Evolutionary conservation across 2,797 vertebrate species (phyloP), one percentile per base, ranked within the genome.

Genomic region (Artibeus jamaicensis): DNA sequence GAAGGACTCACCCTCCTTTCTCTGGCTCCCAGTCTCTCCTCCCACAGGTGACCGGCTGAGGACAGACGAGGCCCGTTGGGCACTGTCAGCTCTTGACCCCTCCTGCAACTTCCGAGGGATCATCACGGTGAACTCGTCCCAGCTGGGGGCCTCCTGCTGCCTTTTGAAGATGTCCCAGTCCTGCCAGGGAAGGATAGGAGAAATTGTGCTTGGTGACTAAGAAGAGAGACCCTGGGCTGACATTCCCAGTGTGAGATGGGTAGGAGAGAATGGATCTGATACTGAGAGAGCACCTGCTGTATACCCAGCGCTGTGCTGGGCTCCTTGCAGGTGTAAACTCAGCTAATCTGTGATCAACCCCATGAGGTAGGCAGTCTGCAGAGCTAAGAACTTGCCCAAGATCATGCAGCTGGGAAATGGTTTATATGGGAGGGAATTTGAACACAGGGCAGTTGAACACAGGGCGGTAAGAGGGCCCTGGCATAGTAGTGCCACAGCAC

Each of bases 101-200:
- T 98, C 97, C 95, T 98, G 98, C 59, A 19, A 73, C 93, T 96
- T 94, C 18, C 22, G 0, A 1, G 95, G 98, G 92, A 97, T 97
- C 98, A 98, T 98, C 74, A 57, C 48, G 44, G 97, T 74, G 91
- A 24, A 32, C 94, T 95, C 88, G 89, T 97, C 98, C 0, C 77
- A 42, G 91, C 90, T 82, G 96, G 97, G 86, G 91, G 93, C 97
- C 89, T 81, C 97, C 86, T 96, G 95, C 96, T 39, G 95, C 89
- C 97, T 53, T 55, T 96, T 44, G 29, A 93, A 97, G 92, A 97
- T 95, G 95, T 98, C 98, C 98, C 97, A 39, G 1, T 98, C 98
- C 98, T 98, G 97, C 74, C 89, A 93, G 86, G 39, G 22, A 77
- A 84, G 24, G 32, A 57, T 11, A 79, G 39, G 57, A 62, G 22